A percentile compares a stretch with the other conserved stretches of the same genome.
Conservation (phyloP, 2,888 invertebrate species). For the Oligia strigilis region DNA sequence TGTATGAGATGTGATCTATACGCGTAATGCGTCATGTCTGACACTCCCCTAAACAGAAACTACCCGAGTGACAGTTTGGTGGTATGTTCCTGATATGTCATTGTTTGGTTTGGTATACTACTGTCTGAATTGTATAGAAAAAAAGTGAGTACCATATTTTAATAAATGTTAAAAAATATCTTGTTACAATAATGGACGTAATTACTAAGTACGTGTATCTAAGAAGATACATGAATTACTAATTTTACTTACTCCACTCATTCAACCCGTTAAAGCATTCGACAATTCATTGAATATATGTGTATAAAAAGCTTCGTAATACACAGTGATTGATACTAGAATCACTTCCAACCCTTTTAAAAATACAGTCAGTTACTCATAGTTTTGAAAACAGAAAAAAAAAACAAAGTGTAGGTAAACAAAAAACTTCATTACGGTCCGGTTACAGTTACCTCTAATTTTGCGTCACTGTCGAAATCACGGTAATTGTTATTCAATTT, state of each 20-base stretch:
- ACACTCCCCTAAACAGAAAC: conserved; percentile 76
- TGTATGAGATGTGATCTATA: conserved; percentile 83
- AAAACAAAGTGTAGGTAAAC: background rate
- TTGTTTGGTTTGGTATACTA: conserved; percentile 29
- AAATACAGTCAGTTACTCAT: background rate
- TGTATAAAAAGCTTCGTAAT: background rate
- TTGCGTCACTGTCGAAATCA: too few species aligned
- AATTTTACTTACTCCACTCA: background rate
- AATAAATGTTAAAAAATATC: too few species aligned
- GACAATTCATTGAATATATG: background rate
- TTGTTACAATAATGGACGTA: too few species aligned
- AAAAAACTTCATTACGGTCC: background rate
- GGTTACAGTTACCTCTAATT: too few species aligned
- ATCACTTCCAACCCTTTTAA: background rate
- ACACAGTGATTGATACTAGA: background rate
- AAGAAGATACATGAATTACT: background rate
- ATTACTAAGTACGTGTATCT: background rate
- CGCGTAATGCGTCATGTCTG: conserved; percentile 83
- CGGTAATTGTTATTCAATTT: too few species aligned
- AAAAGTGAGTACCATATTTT: background rate
- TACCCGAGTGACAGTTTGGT: conserved; percentile 68
- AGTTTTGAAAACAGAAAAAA: background rate
- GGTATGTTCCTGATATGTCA: conserved; percentile 35
- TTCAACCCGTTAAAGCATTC: background rate
- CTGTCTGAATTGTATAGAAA: background rate